Base-by-base conservation (phyloP, 2,888 invertebrate genomes). In the Diarsia mendica region DNA sequence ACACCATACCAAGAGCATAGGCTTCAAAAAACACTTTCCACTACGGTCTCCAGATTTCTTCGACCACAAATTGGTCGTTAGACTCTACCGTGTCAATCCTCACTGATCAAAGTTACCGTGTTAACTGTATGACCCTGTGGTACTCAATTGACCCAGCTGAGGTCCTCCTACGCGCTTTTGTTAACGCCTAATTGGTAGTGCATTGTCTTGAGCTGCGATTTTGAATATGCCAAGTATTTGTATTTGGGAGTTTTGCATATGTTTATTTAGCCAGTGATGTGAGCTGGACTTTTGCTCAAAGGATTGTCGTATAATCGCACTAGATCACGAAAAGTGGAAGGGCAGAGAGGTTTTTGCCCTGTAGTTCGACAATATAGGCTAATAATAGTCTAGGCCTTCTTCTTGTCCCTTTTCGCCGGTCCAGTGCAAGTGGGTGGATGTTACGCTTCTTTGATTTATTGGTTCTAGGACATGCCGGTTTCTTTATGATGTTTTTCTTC, bases 81-180 rank as follows among this genome's bases (percentile, higher is more conserved):
- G 65, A 63, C 53, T n/a, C 48, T 18, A 20, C 15, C 13, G 63
- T 69, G 64, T 72, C 65, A 71, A 73, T 71, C 61, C 11, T 55
- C 49, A 79, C 81, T 73, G 87, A 83, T 77, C 74, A 77, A 78
- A 80, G 76, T 72, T 51, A 33, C 61, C 48, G 77, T 55, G 75
- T 68, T 76, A 67, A 79, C 72, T 77, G 60, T 20, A n/a, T 48
- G 77, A 73, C 77, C 84, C 73, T 58, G 84, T 18, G 48, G 75
- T 51, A 75, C 51, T 83, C 87, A 83, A 87, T 80, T 87, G 86
- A 81, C 75, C 77, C 74, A 76, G 65, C 79, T 66, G 72, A 76
- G 70, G 71, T 60, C 80, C 80, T 58, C 86, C 86, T 79, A 87
- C 86, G 80, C 87, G 11, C 72, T 75, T 61, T 75, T 75, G 75